phyloP scores from a whole-genome alignment of 2,888 invertebrate genomes.

The Onthophagus sagittarius region DNA sequence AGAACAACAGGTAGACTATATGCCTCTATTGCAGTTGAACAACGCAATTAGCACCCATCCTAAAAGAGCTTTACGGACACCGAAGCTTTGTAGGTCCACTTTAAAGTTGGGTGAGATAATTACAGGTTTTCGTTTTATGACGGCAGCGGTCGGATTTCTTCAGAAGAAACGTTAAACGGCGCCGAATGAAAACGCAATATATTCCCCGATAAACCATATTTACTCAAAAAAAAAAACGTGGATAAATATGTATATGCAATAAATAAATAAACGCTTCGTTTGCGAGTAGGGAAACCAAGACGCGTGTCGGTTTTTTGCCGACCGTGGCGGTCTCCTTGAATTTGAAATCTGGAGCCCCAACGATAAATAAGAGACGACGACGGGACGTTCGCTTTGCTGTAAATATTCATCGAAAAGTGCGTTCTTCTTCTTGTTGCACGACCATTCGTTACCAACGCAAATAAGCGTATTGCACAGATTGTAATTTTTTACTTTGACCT shows the following conservation, averaged over 20 bases:
- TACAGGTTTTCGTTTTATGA: background rate
- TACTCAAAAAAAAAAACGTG: background rate
- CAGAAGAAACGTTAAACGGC: background rate
- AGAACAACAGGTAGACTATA: background rate
- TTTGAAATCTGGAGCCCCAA: background rate
- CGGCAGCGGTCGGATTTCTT: background rate
- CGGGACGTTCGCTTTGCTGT: background rate
- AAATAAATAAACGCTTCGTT: background rate
- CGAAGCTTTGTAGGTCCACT: background rate
- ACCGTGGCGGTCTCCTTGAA: background rate
- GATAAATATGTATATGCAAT: background rate
- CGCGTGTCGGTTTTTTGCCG: background rate
- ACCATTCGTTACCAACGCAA: background rate
- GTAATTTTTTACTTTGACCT: background rate
- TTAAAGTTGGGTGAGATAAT: background rate
- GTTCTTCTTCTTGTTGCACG: background rate
- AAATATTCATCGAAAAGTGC: background rate
- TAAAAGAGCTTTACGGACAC: background rate
- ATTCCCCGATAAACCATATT: background rate
- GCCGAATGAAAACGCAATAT: background rate
- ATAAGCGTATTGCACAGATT: background rate
- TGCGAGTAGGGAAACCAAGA: background rate
- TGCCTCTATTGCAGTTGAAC: background rate
- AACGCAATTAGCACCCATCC: background rate
- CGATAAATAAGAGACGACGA: background rate